phyloP scores from a whole-genome alignment of 1,140 invertebrate species.

The Macrosteles quadrilineatus region DNA sequence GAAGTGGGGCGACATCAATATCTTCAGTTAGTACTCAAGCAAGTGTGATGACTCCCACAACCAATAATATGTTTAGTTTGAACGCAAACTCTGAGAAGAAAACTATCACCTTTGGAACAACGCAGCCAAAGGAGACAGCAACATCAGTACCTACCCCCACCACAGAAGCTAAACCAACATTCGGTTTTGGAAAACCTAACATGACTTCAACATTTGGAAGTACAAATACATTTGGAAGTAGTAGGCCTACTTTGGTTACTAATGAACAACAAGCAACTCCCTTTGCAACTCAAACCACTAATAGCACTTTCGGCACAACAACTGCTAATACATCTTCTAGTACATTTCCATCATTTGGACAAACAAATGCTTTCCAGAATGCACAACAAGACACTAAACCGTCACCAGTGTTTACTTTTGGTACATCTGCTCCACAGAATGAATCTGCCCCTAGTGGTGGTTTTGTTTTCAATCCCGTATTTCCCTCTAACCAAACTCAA shows the following conservation, averaged over 20 bases:
- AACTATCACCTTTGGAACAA: not conserved
- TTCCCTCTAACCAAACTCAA: not conserved
- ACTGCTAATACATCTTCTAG: slow-evolving; percentile 29
- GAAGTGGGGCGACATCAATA: not conserved
- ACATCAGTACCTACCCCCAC: not conserved
- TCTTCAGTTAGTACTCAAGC: not conserved
- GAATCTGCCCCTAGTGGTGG: not conserved
- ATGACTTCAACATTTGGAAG: slow-evolving; percentile 13
- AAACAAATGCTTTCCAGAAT: slow-evolving; percentile 34
- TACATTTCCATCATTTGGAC: slow-evolving; percentile 23
- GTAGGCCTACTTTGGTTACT: not conserved
- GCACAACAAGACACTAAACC: slow-evolving; percentile 8
- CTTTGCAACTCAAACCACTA: slow-evolving; percentile 8
- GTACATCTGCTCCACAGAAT: slow-evolving; percentile 3
- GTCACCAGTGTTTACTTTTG: slow-evolving; percentile 34
- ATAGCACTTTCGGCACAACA: slow-evolving; percentile 28
- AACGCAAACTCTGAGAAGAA: not conserved
- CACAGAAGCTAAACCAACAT: not conserved
- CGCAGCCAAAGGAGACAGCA: not conserved
- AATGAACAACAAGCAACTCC: not conserved
- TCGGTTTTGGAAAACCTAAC: not conserved
- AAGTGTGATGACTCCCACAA: not conserved
- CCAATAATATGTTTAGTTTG: not conserved
- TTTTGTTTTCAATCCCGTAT: slow-evolving; percentile 22
- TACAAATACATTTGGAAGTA: not conserved